Conservation (phyloP, 2,888 invertebrate species). For the Elmis aenea region DNA sequence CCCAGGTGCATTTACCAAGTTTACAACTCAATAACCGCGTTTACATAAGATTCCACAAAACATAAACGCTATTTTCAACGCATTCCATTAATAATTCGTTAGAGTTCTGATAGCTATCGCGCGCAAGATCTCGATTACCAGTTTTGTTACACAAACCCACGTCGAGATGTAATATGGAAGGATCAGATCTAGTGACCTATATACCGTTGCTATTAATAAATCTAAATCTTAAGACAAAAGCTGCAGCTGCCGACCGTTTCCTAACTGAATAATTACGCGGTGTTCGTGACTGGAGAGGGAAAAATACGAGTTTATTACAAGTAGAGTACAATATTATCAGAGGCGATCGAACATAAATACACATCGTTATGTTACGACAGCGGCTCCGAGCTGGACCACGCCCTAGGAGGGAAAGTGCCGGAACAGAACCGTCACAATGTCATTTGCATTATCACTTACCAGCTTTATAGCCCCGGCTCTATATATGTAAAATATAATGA, state of each 20-base stretch:
- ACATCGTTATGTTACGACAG: slow-evolving; percentile 24
- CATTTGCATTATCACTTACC: slow-evolving; percentile 23
- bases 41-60: not conserved
- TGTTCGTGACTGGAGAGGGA: slow-evolving; percentile 23
- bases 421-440: slow-evolving; percentile 27
- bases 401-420: slow-evolving; percentile 28
- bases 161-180: too few species aligned
- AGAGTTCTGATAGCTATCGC: too few species aligned
- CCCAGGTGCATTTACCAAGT: slow-evolving; percentile 17
- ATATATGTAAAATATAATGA: too few species aligned
- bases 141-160: too few species aligned
- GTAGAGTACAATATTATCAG: slow-evolving; percentile 26
- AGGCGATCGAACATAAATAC: slow-evolving; percentile 26
- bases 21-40: slow-evolving; percentile 12
- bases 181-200: slow-evolving; percentile 14
- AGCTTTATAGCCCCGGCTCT: too few species aligned
- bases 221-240: slow-evolving; percentile 10
- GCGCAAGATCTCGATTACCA: too few species aligned
- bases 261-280: slow-evolving; percentile 24
- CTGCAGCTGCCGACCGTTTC: slow-evolving; percentile 17
- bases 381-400: slow-evolving; percentile 19
- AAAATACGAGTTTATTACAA: slow-evolving; percentile 26
- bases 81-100: too few species aligned
- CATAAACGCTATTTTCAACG: too few species aligned
- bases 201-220: slow-evolving; percentile 14